phyloP scores from a whole-genome alignment of 2,113 vertebrate genomes.

The Lepidothrix coronata region DNA sequence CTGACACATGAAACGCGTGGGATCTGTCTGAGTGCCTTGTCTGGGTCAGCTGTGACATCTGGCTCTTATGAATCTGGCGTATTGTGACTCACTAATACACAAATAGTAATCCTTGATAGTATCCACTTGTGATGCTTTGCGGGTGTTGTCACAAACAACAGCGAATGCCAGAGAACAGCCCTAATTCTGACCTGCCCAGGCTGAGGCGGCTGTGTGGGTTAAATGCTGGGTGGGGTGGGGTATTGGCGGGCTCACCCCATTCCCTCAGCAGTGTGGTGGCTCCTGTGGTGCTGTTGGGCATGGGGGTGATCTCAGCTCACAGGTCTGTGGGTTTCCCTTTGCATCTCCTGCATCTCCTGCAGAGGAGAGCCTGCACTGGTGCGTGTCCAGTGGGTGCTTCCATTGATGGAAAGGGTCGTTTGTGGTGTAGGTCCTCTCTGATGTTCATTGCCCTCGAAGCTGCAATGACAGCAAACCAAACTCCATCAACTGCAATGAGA shows the following conservation, averaged over 20 bases:
- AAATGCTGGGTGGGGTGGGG: background rate
- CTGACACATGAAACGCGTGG: conserved; percentile 77
- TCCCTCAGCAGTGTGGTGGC: accelerated
- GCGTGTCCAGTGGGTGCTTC: background rate
- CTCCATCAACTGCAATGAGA: background rate
- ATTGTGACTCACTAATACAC: conserved; percentile 78
- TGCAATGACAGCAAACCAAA: background rate
- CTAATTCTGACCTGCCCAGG: background rate
- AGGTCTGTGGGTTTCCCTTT: background rate
- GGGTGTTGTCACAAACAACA: conserved; percentile 65
- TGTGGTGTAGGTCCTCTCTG: background rate
- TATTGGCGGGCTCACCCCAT: accelerated
- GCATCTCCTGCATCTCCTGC: accelerated
- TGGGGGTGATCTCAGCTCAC: background rate
- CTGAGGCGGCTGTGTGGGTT: background rate
- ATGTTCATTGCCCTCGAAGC: background rate
- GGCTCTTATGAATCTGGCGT: conserved; percentile 78
- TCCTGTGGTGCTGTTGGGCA: background rate
- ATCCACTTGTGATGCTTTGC: conserved; percentile 71
- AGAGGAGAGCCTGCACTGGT: background rate
- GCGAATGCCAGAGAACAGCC: conserved; percentile 37
- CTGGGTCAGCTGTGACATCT: conserved; percentile 83
- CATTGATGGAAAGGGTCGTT: accelerated
- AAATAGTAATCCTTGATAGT: conserved; percentile 78
- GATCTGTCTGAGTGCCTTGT: conserved; percentile 76